A percentile compares a stretch with the other conserved stretches of the same genome.
Evolutionary conservation across 1,140 invertebrate species (phyloP).

Genomic region (Bradynema listronoti): DNA sequence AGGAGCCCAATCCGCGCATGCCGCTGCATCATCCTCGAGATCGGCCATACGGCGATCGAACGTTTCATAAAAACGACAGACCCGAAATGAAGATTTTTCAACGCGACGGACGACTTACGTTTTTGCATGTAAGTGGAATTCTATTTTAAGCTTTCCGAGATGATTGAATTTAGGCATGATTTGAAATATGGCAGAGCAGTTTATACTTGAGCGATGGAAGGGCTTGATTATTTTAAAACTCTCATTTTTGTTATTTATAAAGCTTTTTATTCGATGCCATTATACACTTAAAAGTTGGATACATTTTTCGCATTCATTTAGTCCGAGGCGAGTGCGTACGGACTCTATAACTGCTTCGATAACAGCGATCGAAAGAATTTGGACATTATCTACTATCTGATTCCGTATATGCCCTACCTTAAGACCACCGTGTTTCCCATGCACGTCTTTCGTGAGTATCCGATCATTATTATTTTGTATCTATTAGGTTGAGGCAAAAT

Average conservation of each 20-base stretch:
- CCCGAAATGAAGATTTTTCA: constrained; percentile 12
- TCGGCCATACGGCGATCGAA: not conserved
- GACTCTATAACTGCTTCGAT: constrained; percentile 10
- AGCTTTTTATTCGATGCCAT: not conserved
- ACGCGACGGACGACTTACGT: constrained; percentile 3
- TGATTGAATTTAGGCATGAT: not conserved
- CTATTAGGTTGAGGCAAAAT: no score
- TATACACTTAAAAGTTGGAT: not conserved
- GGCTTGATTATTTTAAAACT: not conserved
- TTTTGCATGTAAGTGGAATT: constrained; percentile 3
- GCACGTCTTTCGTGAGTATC: no score
- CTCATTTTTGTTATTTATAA: not conserved
- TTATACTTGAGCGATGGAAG: not conserved
- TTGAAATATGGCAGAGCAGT: not conserved
- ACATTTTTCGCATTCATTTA: constrained; percentile 3
- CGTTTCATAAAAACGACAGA: not conserved
- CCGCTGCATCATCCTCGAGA: no score
- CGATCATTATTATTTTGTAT: no score
- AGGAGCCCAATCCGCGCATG: not conserved
- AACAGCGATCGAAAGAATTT: constrained; percentile 5
- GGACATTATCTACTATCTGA: constrained; percentile 15
- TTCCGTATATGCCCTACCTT: constrained; percentile 10
- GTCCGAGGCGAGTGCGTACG: constrained; percentile 13
- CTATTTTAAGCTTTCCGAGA: not conserved
- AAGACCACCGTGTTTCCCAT: no score